These are phyloP conservation scores for Huso huso DNA, from an alignment of 2,797 vertebrate species.

Conservation along the genomic window DNA sequence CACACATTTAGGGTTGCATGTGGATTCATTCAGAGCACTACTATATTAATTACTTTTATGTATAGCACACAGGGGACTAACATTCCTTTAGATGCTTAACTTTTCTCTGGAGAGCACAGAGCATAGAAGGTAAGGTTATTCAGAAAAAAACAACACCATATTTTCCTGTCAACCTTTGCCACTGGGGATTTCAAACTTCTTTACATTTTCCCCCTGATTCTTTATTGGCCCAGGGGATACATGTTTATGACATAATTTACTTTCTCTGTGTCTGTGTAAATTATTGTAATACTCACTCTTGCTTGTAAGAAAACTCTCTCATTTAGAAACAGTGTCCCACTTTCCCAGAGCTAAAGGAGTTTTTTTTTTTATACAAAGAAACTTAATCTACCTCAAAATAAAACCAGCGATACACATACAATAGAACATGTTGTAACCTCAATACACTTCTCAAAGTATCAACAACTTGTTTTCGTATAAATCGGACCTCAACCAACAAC, in stretches of 20 bases:
- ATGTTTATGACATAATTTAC: conserved; percentile 76
- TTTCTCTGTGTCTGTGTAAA: conserved; percentile 69
- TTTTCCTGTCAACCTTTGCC: conserved; percentile 72
- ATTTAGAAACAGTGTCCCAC: conserved; percentile 35
- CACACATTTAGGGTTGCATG: conserved; percentile 22
- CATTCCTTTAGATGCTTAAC: conserved; percentile 77
- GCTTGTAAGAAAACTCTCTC: conserved; percentile 35
- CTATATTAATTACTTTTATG: conserved; percentile 62
- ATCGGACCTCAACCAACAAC: no score
- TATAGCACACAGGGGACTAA: conserved; percentile 59
- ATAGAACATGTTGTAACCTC: no score
- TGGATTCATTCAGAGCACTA: conserved; percentile 23
- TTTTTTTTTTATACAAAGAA: conserved; percentile 12
- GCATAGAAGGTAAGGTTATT: conserved; percentile 70
- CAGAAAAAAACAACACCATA: conserved; percentile 68
- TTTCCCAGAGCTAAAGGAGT: conserved; percentile 28
- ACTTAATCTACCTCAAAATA: neutral
- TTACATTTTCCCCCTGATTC: conserved; percentile 70
- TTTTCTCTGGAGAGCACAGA: conserved; percentile 74
- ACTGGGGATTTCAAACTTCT: conserved; percentile 70
- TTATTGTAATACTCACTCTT: conserved; percentile 64
- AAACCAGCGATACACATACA: neutral
- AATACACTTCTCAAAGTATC: no score
- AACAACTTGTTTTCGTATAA: no score
- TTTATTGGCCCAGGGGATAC: conserved; percentile 63